Evolutionary conservation across 2,113 vertebrate species (phyloP).

Genomic region (Ammodytes dubius): DNA sequence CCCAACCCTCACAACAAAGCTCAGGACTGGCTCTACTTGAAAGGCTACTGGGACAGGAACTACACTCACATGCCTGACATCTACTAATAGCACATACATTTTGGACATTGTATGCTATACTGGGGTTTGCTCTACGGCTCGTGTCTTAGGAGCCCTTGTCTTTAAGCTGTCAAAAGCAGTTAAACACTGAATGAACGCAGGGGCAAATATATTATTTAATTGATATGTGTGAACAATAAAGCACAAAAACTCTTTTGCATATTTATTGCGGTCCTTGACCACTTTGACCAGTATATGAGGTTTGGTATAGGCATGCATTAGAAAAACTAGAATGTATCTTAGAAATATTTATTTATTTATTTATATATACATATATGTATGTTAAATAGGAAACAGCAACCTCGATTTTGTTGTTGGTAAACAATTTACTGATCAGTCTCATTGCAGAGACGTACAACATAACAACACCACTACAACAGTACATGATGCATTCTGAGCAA

Average conservation of each 20-base stretch:
- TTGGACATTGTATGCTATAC: conserved; percentile 44
- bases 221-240: conserved; percentile 57
- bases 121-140: conserved; percentile 5
- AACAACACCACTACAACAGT: not conserved
- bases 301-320: conserved; percentile 51
- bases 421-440: conserved; percentile 38
- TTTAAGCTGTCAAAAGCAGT: not conserved
- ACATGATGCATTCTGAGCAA: conserved; percentile 4
- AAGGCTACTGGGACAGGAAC: conserved; percentile 97
- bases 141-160: not conserved
- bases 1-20: conserved; percentile 93
- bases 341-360: conserved; percentile 17
- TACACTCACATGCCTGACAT: conserved; percentile 94
- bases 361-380: not conserved
- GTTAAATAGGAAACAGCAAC: conserved; percentile 48
- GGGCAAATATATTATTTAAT: conserved; percentile 24
- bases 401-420: conserved; percentile 33
- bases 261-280: conserved; percentile 46
- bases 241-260: conserved; percentile 62
- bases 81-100: conserved; percentile 86
- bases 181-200: conserved; percentile 22
- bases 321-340: conserved; percentile 61
- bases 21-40: conserved; percentile 96
- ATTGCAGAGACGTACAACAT: not conserved
- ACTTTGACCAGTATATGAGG: not conserved